Percentiles rank a stretch among this genome's conserved stretches.
These are phyloP conservation scores for Nestor notabilis DNA, from an alignment of 2,113 vertebrate species.

Conservation along the genomic window DNA sequence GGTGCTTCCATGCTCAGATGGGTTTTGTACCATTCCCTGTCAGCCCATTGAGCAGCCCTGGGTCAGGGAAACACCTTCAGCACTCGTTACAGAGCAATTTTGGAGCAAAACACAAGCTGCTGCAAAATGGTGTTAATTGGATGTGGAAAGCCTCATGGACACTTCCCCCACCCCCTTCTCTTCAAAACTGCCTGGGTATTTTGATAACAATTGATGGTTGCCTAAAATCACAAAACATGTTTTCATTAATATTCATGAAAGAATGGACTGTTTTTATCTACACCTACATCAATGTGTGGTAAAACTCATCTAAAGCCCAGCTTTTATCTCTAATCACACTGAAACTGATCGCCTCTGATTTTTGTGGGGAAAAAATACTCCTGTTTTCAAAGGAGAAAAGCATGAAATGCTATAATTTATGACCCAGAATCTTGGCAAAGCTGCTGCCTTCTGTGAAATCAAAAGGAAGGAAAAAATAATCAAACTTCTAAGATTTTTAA, in stretches of 20 bases:
- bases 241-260: slow-evolving; percentile 68
- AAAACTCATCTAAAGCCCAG: slow-evolving; percentile 7
- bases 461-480: background rate
- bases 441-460: background rate
- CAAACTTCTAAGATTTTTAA: background rate
- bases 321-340: slow-evolving; percentile 17
- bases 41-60: background rate
- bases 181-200: background rate
- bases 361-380: background rate
- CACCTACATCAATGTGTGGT: slow-evolving; percentile 35
- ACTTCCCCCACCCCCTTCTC: background rate
- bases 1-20: accelerated
- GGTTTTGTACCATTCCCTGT: background rate
- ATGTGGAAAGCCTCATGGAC: background rate
- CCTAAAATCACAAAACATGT: slow-evolving; percentile 50
- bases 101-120: background rate
- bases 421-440: slow-evolving; percentile 17
- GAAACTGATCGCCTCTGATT: background rate
- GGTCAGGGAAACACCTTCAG: background rate
- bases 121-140: background rate
- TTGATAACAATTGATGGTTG: slow-evolving; percentile 48
- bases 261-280: slow-evolving; percentile 47
- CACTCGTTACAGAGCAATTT: accelerated
- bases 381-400: slow-evolving; percentile 18
- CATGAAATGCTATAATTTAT: slow-evolving; percentile 4